Percentiles rank a stretch among this genome's conserved stretches.
phyloP scores from a whole-genome alignment of 2,113 vertebrate species.

The Corvus moneduloides region DNA sequence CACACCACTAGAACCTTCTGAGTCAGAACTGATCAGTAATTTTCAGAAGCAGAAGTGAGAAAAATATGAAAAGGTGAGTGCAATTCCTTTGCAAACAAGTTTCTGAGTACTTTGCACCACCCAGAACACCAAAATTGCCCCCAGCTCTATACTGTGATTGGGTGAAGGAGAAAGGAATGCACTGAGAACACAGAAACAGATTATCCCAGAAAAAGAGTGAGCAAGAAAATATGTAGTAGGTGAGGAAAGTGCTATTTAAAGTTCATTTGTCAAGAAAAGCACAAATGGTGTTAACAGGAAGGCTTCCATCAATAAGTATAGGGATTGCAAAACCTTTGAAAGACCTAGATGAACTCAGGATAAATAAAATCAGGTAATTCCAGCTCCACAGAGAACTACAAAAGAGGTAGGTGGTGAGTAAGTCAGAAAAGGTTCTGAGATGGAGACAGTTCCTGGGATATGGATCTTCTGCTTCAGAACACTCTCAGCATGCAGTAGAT shows the following conservation, averaged over 20 bases:
- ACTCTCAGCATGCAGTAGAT: not conserved
- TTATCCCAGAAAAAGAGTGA: too few relatives aligned
- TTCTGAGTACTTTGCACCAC: not conserved
- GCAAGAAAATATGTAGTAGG: not conserved
- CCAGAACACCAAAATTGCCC: not conserved
- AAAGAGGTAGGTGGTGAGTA: not conserved
- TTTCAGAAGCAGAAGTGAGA: not conserved
- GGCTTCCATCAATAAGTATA: not conserved
- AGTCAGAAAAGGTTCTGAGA: not conserved
- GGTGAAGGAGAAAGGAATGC: not conserved
- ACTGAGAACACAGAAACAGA: not conserved
- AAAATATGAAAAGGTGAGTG: not conserved
- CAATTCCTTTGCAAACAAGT: not conserved
- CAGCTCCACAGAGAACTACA: not conserved
- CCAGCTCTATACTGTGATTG: not conserved
- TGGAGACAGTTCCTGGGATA: not conserved
- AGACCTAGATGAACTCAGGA: not conserved
- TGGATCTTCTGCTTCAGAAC: not conserved
- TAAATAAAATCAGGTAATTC: not conserved
- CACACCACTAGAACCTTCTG: not conserved
- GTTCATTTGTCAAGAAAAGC: not conserved
- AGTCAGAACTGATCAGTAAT: not conserved
- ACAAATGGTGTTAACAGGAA: not conserved
- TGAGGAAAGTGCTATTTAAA: not conserved
- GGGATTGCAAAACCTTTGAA: not conserved